Percentiles rank a stretch among this genome's conserved stretches.
These are phyloP conservation scores for Epistrophe grossulariae DNA, from an alignment of 2,888 invertebrate genomes.

Conservation along the genomic window DNA sequence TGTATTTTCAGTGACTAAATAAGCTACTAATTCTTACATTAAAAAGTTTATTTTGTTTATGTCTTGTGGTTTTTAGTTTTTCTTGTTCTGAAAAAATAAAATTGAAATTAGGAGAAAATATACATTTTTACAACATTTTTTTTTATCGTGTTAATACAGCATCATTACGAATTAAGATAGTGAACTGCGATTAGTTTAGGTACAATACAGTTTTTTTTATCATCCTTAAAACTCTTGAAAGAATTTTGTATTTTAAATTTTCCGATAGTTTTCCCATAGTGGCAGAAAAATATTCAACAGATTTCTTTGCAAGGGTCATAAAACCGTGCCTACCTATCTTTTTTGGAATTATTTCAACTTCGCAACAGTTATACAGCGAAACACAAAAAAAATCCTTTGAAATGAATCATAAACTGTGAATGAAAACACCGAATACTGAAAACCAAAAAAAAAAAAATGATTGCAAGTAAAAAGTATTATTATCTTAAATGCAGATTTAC, in stretches of 20 bases:
- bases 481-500: slow-evolving; percentile 65
- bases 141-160: too few relatives aligned
- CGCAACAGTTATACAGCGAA: slow-evolving; percentile 10
- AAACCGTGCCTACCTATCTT: background rate
- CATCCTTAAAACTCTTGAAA: background rate
- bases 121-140: too few relatives aligned
- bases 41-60: too few relatives aligned
- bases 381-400: slow-evolving; percentile 44
- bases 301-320: background rate
- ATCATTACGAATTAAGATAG: too few relatives aligned
- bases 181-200: too few relatives aligned
- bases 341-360: slow-evolving; percentile 57
- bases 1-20: too few relatives aligned
- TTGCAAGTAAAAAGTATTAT: slow-evolving; percentile 35
- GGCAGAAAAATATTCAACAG: background rate
- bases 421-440: slow-evolving; percentile 21
- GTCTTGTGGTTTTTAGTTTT: too few relatives aligned
- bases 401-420: slow-evolving; percentile 18
- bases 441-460: background rate
- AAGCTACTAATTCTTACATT: too few relatives aligned
- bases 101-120: too few relatives aligned
- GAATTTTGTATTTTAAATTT: background rate
- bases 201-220: too few relatives aligned
- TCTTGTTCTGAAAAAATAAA: too few relatives aligned
- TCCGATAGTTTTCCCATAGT: background rate